Conservation (phyloP, 2,797 vertebrate genomes). For the Naso thynnoides region DNA sequence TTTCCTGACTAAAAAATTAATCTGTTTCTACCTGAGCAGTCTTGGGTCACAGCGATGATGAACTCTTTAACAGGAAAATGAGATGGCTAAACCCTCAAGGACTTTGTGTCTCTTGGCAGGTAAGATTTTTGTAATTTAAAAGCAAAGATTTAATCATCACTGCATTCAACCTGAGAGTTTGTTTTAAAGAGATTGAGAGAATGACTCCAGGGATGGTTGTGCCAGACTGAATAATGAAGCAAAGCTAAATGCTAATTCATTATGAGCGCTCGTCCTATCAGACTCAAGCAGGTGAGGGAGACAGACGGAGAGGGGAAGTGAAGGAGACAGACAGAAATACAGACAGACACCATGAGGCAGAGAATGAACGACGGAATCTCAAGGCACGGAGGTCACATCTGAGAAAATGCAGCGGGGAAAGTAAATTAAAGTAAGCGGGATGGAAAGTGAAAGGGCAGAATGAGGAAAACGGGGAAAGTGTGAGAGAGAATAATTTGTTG, state of each 20-base stretch:
- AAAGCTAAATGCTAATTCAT: slow-evolving; percentile 66
- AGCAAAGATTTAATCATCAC: slow-evolving; percentile 38
- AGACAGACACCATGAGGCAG: slow-evolving; percentile 5
- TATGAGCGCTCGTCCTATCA: slow-evolving; percentile 49
- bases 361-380: slow-evolving; percentile 41
- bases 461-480: slow-evolving; percentile 36
- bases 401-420: slow-evolving; percentile 54
- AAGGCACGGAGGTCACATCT: slow-evolving; percentile 47
- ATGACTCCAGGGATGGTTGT: slow-evolving; percentile 42
- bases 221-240: slow-evolving; percentile 57
- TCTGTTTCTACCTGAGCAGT: not conserved
- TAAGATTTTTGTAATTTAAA: slow-evolving; percentile 43
- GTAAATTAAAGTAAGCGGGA: slow-evolving; percentile 70
- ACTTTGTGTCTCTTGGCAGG: slow-evolving; percentile 13
- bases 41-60: slow-evolving; percentile 4
- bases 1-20: not conserved
- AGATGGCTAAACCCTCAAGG: slow-evolving; percentile 17
- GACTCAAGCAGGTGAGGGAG: slow-evolving; percentile 13
- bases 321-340: slow-evolving; percentile 22
- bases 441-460: slow-evolving; percentile 63
- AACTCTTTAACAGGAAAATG: slow-evolving; percentile 19
- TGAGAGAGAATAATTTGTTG: slow-evolving; percentile 40
- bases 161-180: slow-evolving; percentile 55
- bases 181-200: slow-evolving; percentile 48
- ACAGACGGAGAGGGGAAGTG: slow-evolving; percentile 11